A percentile compares a stretch with the other conserved stretches of the same genome.
phyloP scores from a whole-genome alignment of 2,888 invertebrate species.

The Panzeria rudis region DNA sequence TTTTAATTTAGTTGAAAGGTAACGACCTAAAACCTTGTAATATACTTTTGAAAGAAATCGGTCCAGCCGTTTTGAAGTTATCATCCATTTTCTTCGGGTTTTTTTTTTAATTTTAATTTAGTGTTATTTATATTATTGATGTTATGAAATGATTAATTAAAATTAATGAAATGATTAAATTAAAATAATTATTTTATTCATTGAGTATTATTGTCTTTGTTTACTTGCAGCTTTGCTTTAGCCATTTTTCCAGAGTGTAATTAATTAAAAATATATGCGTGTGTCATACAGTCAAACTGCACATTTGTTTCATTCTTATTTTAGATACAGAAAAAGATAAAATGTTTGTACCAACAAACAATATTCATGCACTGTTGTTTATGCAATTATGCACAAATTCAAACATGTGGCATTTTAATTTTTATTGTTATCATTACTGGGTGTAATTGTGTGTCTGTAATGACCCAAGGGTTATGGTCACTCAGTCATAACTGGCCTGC shows the following conservation, averaged over 20 bases:
- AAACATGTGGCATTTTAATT: conserved; percentile 21
- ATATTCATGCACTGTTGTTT: conserved; percentile 49
- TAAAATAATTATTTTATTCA: background rate
- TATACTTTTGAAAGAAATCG: no score
- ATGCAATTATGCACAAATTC: conserved; percentile 60
- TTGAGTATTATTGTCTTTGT: background rate
- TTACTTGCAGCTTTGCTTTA: background rate
- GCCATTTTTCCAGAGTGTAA: background rate
- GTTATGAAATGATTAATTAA: no score
- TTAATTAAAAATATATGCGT: conserved; percentile 10
- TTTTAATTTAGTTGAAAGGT: no score
- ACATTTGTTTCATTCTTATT: conserved; percentile 32
- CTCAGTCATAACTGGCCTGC: conserved; percentile 39
- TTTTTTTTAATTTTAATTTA: no score
- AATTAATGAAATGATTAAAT: background rate
- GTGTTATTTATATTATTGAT: no score
- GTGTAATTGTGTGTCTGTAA: background rate
- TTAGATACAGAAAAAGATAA: conserved; percentile 48
- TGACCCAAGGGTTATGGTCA: conserved; percentile 70
- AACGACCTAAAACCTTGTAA: no score
- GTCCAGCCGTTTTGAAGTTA: no score
- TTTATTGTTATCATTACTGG: conserved; percentile 9
- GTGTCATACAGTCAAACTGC: background rate
- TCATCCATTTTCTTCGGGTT: no score
- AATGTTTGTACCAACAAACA: conserved; percentile 50